Evolutionary conservation across 2,888 invertebrate species (phyloP), one percentile per base, ranked within the genome.

Genomic region (Encarsia formosa): DNA sequence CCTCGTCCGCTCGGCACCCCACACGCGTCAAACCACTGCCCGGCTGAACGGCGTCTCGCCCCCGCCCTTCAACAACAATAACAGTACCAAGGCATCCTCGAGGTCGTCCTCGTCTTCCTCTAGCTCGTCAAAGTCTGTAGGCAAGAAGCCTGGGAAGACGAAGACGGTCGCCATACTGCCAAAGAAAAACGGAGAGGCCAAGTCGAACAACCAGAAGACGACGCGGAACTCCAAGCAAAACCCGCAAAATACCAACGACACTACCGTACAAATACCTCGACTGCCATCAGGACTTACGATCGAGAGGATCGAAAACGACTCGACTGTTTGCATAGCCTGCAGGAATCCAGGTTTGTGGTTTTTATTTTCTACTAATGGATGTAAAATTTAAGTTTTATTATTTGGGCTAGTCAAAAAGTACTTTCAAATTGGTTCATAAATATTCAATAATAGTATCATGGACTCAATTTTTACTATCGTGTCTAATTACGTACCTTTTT

Each of bases 231-330:
- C n/a, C 16, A 15, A 34, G 34, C 13, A 19, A 9, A 16, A n/a
- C 5, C 32, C n/a, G 22, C 18, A 19, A 39, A 46, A 9, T 38
- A 26, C 18, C 4, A 26, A 18, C 3, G 24, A n/a, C 50, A 19
- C 31, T 2, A 59, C 69, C 13, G 66, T 73, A 24, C 66, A 74
- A 43, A 78, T 79, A 62, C 78, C 78, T 1, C 77, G 78, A 59
- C 65, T 79, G 48, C 79, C 79, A 2, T 75, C 77, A 55, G 77
- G 78, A 35, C 64, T 79, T n/a, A 78, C 78, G 15, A 78, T 79
- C 50, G 79, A 79, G 62, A 71, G 78, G 53, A 75, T 79, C 48
- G 76, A 75, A 51, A 71, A 71, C 26, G 76, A 75, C 53, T 65
- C 69, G 13, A 63, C 70, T 13, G 63, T 74, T 23, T 79, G 79